A percentile compares a stretch with the other conserved stretches of the same genome.
Evolutionary conservation across 2,888 invertebrate species (phyloP).

Genomic region (Trichogramma evanescens): DNA sequence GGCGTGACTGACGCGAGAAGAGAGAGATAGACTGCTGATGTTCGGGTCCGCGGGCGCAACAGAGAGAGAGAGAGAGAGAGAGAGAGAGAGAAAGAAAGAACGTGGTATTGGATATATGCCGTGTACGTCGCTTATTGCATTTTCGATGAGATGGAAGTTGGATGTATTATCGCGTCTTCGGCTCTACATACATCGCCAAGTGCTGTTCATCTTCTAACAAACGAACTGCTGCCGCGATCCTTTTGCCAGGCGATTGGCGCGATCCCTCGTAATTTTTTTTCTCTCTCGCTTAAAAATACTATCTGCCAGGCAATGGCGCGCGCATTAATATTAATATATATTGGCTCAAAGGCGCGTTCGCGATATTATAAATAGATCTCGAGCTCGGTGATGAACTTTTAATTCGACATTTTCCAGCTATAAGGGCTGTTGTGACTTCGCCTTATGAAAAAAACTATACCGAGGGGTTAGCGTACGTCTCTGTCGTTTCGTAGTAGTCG

Average conservation of each 20-base stretch:
- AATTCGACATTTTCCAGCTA: conserved; percentile 20
- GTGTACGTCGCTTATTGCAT: conserved; percentile 27
- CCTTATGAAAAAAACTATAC: no score
- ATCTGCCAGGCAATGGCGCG: no score
- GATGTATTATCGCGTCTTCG: not conserved
- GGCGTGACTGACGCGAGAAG: conserved; percentile 19
- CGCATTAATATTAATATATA: conserved; percentile 25
- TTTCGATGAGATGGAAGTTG: conserved; percentile 22
- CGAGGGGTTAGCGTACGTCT: no score
- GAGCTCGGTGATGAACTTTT: conserved; percentile 18
- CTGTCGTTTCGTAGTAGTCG: no score
- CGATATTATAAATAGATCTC: not conserved
- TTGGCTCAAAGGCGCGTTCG: conserved; percentile 6
- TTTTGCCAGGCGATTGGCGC: conserved; percentile 11
- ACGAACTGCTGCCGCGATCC: not conserved
- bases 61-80: no score
- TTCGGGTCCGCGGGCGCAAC: no score
- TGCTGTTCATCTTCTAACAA: not conserved
- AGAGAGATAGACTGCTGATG: no score
- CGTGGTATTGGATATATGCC: no score
- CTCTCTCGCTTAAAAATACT: conserved; percentile 10
- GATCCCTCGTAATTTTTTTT: conserved; percentile 9
- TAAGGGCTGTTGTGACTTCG: not conserved
- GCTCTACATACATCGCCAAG: not conserved
- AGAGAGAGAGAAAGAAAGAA: no score